Base-by-base conservation (phyloP, 1,140 invertebrate genomes). In the Helicoverpa armigera region DNA sequence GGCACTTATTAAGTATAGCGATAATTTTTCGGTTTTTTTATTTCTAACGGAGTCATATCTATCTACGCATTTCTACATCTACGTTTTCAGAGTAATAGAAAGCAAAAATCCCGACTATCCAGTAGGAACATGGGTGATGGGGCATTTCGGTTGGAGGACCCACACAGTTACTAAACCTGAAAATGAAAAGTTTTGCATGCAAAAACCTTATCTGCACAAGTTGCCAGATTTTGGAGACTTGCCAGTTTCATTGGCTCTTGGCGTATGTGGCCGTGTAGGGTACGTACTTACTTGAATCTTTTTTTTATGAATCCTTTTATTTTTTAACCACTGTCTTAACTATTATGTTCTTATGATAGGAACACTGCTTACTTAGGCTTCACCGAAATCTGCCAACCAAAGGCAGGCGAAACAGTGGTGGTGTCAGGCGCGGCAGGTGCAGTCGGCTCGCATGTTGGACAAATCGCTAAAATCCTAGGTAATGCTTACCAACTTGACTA, bases 351-450 rank as follows among this genome's bases (percentile, higher is more conserved):
- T 16, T 29, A 77, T 67, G 75, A 50, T 83, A 97, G 97, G n/a
- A 96, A 96, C 77, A 97, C 97, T 5, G 97, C 97, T 1, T 97
- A 97, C 87, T 97, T 97, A 90, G 97, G 97, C 0, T 95, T 97
- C 13, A 85, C 96, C n/a, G 96, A 97, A 82, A 91, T 97, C 43
- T 97, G 97, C 80, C 86, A 96, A 29, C 97, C 97, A 2, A 96
- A 97, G 91, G 65, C 92, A 13, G 97, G 97, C 18, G 97, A 98
- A 85, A 96, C 96, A 2, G 95, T 98, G 0, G 96, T 97, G 1
- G 95, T 98, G 3, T 96, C 95, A 14, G 96, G 95, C 35, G 96
- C 96, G 12, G 96, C 96, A 23, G 96, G 97, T 29, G 97, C 97
- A 50, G 97, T 97, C 16, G 97, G 97, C 5, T 96, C 95, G 81